Evolutionary conservation across 2,113 vertebrate species (phyloP).

Genomic region (Tautogolabrus adspersus): DNA sequence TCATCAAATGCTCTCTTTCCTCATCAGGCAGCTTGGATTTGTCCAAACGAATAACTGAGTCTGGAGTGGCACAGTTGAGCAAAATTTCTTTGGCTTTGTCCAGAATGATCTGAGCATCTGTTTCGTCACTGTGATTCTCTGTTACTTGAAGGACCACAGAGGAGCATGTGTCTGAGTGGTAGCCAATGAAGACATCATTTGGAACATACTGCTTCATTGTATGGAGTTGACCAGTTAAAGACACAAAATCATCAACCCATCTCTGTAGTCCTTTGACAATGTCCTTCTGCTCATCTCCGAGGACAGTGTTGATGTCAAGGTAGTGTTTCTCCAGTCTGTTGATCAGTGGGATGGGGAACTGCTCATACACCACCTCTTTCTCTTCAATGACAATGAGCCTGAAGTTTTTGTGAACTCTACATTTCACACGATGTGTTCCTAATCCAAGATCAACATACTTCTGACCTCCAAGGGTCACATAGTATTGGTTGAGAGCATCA

Average conservation of each 20-base stretch:
- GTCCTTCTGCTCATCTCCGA: slow-evolving; percentile 83
- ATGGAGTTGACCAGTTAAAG: slow-evolving; percentile 30
- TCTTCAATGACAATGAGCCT: slow-evolving; percentile 95
- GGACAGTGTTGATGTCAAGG: slow-evolving; percentile 90
- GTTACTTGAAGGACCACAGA: slow-evolving; percentile 89
- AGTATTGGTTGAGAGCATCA: slow-evolving; percentile 97
- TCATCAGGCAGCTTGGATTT: slow-evolving; percentile 66
- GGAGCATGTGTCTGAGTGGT: slow-evolving; percentile 91
- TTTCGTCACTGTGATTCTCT: slow-evolving; percentile 32
- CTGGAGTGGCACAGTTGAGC: slow-evolving; percentile 92
- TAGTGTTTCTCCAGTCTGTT: slow-evolving; percentile 98
- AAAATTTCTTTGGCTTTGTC: slow-evolving; percentile 83
- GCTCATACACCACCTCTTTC: slow-evolving; percentile 90
- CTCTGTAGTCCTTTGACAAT: slow-evolving; percentile 81
- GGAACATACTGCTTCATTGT: slow-evolving; percentile 57
- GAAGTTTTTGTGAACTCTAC: slow-evolving; percentile 92
- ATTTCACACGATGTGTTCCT: slow-evolving; percentile 97
- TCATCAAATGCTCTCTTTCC: slow-evolving; percentile 67
- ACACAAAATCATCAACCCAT: slow-evolving; percentile 87
- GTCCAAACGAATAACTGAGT: slow-evolving; percentile 89
- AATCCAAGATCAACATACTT: slow-evolving; percentile 96
- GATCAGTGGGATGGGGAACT: slow-evolving; percentile 95
- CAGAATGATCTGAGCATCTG: slow-evolving; percentile 57
- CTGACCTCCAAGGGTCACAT: slow-evolving; percentile 93
- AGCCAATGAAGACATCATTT: slow-evolving; percentile 93